Percentiles rank a stretch among this genome's conserved stretches.
phyloP scores from a whole-genome alignment of 2,797 vertebrate species.

The Chlorospingus semifuscus region DNA sequence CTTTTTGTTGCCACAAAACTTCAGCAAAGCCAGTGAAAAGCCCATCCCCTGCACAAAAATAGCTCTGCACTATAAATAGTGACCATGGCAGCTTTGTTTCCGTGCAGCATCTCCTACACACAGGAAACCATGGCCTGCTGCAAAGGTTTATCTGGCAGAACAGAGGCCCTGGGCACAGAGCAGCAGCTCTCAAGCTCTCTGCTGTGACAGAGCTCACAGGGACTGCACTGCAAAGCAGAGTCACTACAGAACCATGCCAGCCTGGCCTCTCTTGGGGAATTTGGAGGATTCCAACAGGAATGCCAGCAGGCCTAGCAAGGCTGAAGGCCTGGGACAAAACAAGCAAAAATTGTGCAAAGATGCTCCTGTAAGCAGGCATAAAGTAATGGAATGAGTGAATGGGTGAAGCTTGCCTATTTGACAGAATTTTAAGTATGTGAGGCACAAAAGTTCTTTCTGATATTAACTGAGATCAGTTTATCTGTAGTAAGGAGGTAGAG shows the following conservation, averaged over 20 bases:
- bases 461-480: neutral
- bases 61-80: neutral
- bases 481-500: neutral
- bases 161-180: neutral
- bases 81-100: neutral
- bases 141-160: neutral
- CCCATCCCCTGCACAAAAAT: neutral
- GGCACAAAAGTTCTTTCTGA: neutral
- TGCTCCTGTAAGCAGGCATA: neutral
- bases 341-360: neutral
- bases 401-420: neutral
- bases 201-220: rapidly evolving
- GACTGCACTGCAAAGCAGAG: neutral
- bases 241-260: rapidly evolving
- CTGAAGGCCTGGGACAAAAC: neutral
- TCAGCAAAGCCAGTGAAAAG: neutral
- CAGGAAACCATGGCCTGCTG: neutral
- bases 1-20: neutral
- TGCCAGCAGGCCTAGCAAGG: neutral
- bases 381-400: neutral
- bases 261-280: neutral
- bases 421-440: neutral
- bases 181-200: neutral
- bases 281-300: neutral
- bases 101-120: neutral